Evolutionary conservation across 2,888 invertebrate species (phyloP).

Genomic region (Drosophila percnosoma): DNA sequence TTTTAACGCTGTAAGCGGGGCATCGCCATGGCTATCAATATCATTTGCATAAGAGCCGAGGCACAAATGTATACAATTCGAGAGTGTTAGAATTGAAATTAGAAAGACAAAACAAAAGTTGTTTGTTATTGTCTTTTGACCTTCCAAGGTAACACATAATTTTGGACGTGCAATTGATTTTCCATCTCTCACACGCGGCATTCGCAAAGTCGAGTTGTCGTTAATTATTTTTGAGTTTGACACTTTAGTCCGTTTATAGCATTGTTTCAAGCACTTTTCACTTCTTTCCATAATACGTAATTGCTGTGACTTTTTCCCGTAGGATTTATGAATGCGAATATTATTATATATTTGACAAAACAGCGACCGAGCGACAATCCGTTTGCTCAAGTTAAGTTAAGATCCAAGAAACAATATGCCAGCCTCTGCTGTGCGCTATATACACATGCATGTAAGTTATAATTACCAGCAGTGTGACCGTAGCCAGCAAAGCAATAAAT

Average conservation of each 20-base stretch:
- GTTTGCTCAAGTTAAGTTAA: conserved; percentile 41
- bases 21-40: conserved; percentile 23
- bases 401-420: conserved; percentile 48
- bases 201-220: conserved; percentile 32
- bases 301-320: conserved; percentile 21
- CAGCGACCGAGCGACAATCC: conserved; percentile 24
- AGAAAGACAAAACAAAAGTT: conserved; percentile 27
- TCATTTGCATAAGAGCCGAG: conserved; percentile 32
- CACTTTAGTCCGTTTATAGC: conserved; percentile 60
- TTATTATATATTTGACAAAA: conserved; percentile 21
- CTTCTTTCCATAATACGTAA: conserved; percentile 67
- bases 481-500: neutral
- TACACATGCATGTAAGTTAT: conserved; percentile 25
- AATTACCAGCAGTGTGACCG: conserved; percentile 35
- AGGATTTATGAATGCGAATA: conserved; percentile 28
- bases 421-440: conserved; percentile 24
- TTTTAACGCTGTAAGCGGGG: conserved; percentile 15
- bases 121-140: conserved; percentile 31
- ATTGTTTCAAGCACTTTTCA: conserved; percentile 57
- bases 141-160: conserved; percentile 48
- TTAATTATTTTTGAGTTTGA: conserved; percentile 23
- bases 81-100: conserved; percentile 32
- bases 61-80: conserved; percentile 32
- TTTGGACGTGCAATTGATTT: conserved; percentile 68
- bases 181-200: conserved; percentile 63